Evolutionary conservation across 2,888 invertebrate species (phyloP).

Genomic region (Parthenolecanium corni): DNA sequence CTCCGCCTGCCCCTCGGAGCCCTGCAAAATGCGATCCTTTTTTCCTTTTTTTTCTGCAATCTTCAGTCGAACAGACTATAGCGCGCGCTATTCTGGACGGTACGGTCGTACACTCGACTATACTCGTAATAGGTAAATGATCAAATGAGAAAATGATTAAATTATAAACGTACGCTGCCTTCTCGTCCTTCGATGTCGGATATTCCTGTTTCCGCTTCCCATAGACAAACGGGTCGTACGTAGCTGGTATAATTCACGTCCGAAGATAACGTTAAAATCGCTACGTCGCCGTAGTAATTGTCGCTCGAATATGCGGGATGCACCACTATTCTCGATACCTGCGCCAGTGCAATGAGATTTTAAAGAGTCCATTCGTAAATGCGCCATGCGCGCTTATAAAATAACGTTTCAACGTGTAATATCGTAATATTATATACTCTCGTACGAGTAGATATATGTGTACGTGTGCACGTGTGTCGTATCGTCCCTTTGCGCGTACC

Average conservation of each 20-base stretch:
- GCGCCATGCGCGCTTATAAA: neutral
- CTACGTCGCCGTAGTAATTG: conserved; percentile 47
- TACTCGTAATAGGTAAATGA: no score
- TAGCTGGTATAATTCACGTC: conserved; percentile 44
- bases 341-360: neutral
- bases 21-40: no score
- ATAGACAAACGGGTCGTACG: conserved; percentile 52
- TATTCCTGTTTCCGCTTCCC: conserved; percentile 40
- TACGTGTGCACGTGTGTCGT: no score
- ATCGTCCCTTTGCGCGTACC: no score
- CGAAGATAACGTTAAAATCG: conserved; percentile 45
- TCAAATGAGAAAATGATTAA: neutral
- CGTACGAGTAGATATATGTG: no score
- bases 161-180: conserved; percentile 41
- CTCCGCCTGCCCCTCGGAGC: no score
- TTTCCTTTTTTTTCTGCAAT: no score
- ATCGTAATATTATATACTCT: neutral
- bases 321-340: conserved; percentile 43
- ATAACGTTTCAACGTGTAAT: neutral
- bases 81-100: no score
- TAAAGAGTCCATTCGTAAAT: no score
- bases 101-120: no score
- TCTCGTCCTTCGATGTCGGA: conserved; percentile 42
- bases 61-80: no score
- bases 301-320: conserved; percentile 48